These are phyloP conservation scores for Pseudonaja textilis DNA, from an alignment of 2,113 vertebrate genomes.

Conservation along the genomic window DNA sequence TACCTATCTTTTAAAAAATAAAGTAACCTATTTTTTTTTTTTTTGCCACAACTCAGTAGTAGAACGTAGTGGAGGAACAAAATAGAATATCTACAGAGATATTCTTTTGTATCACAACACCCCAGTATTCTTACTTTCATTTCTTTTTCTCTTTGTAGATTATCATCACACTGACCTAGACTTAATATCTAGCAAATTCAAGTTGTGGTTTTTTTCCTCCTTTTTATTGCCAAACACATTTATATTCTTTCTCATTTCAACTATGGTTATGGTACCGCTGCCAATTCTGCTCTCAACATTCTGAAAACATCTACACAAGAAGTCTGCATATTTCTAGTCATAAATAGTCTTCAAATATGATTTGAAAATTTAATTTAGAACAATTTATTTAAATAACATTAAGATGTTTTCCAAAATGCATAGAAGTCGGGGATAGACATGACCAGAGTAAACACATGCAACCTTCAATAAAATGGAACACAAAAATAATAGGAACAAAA, in stretches of 20 bases:
- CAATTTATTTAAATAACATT: not conserved
- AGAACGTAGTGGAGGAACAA: conserved; percentile 44
- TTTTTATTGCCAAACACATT: not conserved
- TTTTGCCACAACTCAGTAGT: conserved; percentile 54
- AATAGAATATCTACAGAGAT: conserved; percentile 51
- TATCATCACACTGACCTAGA: conserved; percentile 38
- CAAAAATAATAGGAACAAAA: not conserved
- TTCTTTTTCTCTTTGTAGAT: conserved; percentile 13
- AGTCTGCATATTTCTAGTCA: not conserved
- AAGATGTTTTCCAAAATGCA: not conserved
- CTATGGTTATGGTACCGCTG: not conserved
- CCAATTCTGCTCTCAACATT: not conserved
- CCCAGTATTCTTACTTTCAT: conserved; percentile 55
- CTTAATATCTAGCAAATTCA: conserved; percentile 37
- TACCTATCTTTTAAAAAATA: conserved; percentile 55
- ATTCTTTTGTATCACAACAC: conserved; percentile 53
- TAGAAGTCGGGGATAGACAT: not conserved
- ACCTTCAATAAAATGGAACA: not conserved
- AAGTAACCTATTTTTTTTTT: conserved; percentile 24
- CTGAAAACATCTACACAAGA: not conserved
- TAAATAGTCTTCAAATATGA: not conserved
- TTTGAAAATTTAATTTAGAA: not conserved
- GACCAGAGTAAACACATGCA: not conserved
- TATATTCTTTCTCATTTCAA: not conserved
- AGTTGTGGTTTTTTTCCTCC: conserved; percentile 8